Base-by-base conservation (phyloP, 2,888 invertebrate species). In the Eulithis prunata region DNA sequence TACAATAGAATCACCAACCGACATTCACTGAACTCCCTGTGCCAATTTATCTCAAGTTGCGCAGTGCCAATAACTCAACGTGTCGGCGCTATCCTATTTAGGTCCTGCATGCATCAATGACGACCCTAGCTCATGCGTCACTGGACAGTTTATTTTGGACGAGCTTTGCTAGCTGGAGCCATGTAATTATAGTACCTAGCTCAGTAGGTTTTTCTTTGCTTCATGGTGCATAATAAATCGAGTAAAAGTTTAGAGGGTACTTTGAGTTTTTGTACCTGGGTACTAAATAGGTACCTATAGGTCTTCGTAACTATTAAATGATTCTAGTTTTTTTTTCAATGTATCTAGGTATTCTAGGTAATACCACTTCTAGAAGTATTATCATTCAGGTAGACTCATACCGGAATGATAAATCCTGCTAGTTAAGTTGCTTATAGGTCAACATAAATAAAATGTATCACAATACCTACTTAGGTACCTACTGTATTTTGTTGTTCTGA, bases 101-200 rank as follows among this genome's bases (percentile, higher is more conserved):
- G 84, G 75, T 67, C 70, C 65, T 62, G 68, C 56, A 78, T 80
- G 84, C 84, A 83, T 88, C 86, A 86, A 84, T 84, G 87, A 80
- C 82, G 80, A 76, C 72, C 71, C 78, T 82, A 81, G 80, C 82
- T 82, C 78, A 78, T 86, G 87, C 88, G 88, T 86, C 87, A 88
- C 77, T 75, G 71, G 75, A 77, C 76, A 73, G 71, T 79, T 76
- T 88, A 87, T 88, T 86, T 86, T 73, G 71, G 77, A 80, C 79
- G 73, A 78, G 78, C 49, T 75, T 79, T 58, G 54, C 46, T 47
- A 62, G 51, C 51, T 51, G 32, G 21, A 14, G n/a, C 60, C 41
- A 21, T 8, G 21, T 21, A 11, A 49, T 21, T 21, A 21, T 49
- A 11, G 49, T 21, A 49, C 8, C 21, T 11, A 21, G 11, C 11